Conservation (phyloP, 2,113 vertebrate species). For the Mugil cephalus region DNA sequence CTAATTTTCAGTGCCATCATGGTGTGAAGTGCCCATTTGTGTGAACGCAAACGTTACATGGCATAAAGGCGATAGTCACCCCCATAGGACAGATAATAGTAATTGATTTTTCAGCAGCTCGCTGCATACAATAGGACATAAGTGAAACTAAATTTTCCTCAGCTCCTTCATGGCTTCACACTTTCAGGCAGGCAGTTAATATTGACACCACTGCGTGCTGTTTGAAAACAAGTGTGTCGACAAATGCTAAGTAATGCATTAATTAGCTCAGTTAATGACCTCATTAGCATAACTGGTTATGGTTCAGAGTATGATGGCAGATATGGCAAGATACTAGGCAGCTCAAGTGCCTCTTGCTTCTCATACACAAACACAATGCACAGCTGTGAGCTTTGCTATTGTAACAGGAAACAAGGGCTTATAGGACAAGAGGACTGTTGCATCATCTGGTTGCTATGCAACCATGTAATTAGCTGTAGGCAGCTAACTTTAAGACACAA, state of each 20-base stretch:
- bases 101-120: conserved; percentile 14
- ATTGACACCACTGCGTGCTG: conserved; percentile 25
- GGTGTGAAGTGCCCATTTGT: too few relatives aligned
- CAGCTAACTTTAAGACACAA: conserved; percentile 38
- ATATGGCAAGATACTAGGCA: conserved; percentile 7
- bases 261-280: conserved; percentile 55
- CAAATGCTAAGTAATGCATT: conserved; percentile 51
- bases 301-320: conserved; percentile 25
- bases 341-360: conserved; percentile 10
- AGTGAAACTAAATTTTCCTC: conserved; percentile 39
- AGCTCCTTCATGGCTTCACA: conserved; percentile 14
- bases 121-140: conserved; percentile 44
- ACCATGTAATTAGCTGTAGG: conserved; percentile 52
- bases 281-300: conserved; percentile 45
- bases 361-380: conserved; percentile 29
- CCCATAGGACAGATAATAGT: conserved; percentile 34
- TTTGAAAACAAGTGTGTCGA: conserved; percentile 43
- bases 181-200: conserved; percentile 29
- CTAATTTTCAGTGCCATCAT: too few relatives aligned
- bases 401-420: conserved; percentile 20
- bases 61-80: conserved; percentile 13
- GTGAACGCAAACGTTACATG: conserved; percentile 19
- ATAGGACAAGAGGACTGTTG: conserved; percentile 19
- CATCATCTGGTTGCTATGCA: conserved; percentile 60
- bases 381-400: conserved; percentile 29